Base-by-base conservation (phyloP, 2,797 vertebrate species). In the Chrosomus eos region DNA sequence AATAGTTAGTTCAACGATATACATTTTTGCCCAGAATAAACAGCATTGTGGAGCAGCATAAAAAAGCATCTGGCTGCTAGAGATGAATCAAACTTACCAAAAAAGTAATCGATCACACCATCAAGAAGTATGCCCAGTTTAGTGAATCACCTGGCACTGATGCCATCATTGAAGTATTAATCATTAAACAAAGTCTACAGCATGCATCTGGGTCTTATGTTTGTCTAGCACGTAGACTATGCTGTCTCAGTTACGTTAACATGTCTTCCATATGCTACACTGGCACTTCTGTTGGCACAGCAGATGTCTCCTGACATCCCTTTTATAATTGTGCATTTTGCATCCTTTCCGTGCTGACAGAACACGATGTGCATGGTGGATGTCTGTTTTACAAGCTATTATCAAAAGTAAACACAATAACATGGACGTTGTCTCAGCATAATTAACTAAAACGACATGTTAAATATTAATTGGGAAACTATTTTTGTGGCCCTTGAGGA, bases 211-310 rank as follows among this genome's bases (percentile, higher is more conserved):
- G 23, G 16, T 72, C 16, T 53, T 18, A n/a, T 84, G 91, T 94
- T 93, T 91, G 92, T 93, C 89, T 83, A 67, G 90, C 90, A 90
- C 92, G 91, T 92, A 89, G 91, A 90, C 92, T 88, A 82, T 88
- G 88, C 91, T 92, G 91, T 95, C 93, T 93, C 93, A 88, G 93
- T 94, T 93, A 94, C 88, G 81, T 90, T 87, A 86, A 89, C 92
- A 92, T 83, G 77, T 87, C 90, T 89, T 88, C 91, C 93, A 91
- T 93, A 94, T 95, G 93, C 88, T 31, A 87, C 43, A 66, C 88
- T 93, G 93, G 93, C 93, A 75, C 82, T 88, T 90, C 85, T 89
- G 89, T 91, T 89, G 91, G 91, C 90, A 88, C 84, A 87, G 93
- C 93, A 94, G 93, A 93, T 94, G 93, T 88, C 58, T 40, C 38